Percentiles rank a stretch among this genome's conserved stretches.
phyloP scores from a whole-genome alignment of 1,140 invertebrate genomes.

The Plodia interpunctella region DNA sequence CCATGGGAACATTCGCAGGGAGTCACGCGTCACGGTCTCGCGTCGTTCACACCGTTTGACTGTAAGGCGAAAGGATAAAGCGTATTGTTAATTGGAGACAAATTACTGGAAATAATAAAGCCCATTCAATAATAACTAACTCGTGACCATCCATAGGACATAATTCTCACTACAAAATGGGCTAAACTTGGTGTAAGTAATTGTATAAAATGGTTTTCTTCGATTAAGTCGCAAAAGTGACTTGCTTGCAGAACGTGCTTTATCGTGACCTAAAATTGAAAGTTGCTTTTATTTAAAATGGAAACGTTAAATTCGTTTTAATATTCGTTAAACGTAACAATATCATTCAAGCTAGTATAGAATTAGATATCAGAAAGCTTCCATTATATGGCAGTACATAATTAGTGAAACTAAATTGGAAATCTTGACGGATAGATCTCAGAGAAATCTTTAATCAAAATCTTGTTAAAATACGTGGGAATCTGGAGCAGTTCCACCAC shows the following conservation, averaged over 20 bases:
- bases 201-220: too few relatives aligned
- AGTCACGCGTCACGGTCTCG: conserved; percentile 36
- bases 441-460: neutral
- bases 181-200: neutral
- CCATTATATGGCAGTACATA: too few relatives aligned
- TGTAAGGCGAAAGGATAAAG: neutral
- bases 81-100: neutral
- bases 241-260: neutral
- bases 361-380: neutral
- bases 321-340: neutral
- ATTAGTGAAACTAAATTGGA: neutral
- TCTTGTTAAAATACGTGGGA: neutral
- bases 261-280: neutral
- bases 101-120: neutral
- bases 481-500: neutral
- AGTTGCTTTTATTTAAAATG: too few relatives aligned
- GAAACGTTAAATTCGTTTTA: neutral
- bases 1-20: conserved; percentile 53
- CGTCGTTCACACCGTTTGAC: conserved; percentile 8
- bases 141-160: too few relatives aligned
- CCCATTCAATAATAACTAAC: neutral
- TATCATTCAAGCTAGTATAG: neutral
- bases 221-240: neutral
- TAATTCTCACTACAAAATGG: neutral
- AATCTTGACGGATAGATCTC: neutral